These are phyloP conservation scores for Cheilosia soror DNA, from an alignment of 2,888 invertebrate species.

Conservation along the genomic window DNA sequence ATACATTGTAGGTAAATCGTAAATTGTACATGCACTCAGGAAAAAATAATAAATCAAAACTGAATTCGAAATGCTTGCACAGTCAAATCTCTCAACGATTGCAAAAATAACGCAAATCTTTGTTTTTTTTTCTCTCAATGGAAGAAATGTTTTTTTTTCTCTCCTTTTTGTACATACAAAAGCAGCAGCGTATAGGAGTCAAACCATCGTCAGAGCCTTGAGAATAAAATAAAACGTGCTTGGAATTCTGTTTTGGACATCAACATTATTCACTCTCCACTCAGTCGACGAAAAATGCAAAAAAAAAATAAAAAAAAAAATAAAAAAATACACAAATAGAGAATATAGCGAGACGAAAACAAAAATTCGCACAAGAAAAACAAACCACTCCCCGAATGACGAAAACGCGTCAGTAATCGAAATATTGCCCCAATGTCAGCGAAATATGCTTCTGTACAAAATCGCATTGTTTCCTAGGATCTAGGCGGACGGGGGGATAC, in stretches of 20 bases:
- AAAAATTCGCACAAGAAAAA: conserved; percentile 53
- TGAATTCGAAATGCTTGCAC: neutral
- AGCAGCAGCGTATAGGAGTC: neutral
- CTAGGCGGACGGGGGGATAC: neutral
- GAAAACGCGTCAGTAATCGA: conserved; percentile 42
- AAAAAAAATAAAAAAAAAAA: conserved; percentile 9
- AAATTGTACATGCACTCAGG: neutral
- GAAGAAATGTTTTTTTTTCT: neutral
- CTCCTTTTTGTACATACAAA: neutral
- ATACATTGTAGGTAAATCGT: too few relatives aligned
- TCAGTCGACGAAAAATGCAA: conserved; percentile 1
- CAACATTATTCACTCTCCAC: conserved; percentile 65
- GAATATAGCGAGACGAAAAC: conserved; percentile 24
- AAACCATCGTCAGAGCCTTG: conserved; percentile 46
- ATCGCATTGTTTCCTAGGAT: conserved; percentile 25
- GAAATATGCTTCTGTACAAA: conserved; percentile 15
- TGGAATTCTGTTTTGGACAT: conserved; percentile 64
- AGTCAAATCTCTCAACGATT: neutral
- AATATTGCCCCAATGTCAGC: conserved; percentile 49
- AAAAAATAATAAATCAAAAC: neutral
- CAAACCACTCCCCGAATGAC: conserved; percentile 59
- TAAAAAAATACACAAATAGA: conserved; percentile 24
- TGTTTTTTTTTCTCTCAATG: neutral
- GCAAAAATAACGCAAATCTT: neutral
- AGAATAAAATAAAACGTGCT: conserved; percentile 60